Evolutionary conservation across 64 coral and sea anemone species (phyloP).

Genomic region (Pocillopora verrucosa): DNA sequence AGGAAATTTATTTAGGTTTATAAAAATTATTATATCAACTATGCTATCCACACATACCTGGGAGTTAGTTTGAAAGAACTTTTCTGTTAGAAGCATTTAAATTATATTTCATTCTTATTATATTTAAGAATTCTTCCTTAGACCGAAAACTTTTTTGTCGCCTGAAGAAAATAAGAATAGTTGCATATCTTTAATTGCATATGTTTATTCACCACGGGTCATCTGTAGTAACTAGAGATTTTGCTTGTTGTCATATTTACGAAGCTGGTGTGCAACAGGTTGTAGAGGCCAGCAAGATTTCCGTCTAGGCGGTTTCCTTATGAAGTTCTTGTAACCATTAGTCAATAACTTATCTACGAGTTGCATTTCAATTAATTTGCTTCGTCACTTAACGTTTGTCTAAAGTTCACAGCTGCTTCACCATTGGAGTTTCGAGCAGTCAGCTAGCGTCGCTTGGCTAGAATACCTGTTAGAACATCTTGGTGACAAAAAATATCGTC

Average conservation of each 20-base stretch:
- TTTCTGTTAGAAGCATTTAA: not conserved
- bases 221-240: not conserved
- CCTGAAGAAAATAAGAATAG: not conserved
- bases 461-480: too few relatives aligned
- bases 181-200: not conserved
- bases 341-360: too few relatives aligned
- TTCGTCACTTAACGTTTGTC: too few relatives aligned
- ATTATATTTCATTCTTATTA: too few relatives aligned
- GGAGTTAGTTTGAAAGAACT: not conserved
- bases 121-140: too few relatives aligned
- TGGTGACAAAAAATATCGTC: too few relatives aligned
- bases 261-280: conserved; percentile 1
- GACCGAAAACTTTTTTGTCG: too few relatives aligned
- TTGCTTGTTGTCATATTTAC: conserved; percentile 15
- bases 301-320: not conserved
- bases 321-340: not conserved
- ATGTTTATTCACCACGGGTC: not conserved
- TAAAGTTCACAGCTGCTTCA: too few relatives aligned
- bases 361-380: too few relatives aligned
- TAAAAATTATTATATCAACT: not conserved
- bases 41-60: not conserved
- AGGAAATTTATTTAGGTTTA: not conserved
- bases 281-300: not conserved
- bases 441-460: too few relatives aligned
- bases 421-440: too few relatives aligned